A percentile compares a stretch with the other conserved stretches of the same genome.
Conservation (phyloP, 2,113 vertebrate genomes). For the Campylomormyrus tamandua region DNA sequence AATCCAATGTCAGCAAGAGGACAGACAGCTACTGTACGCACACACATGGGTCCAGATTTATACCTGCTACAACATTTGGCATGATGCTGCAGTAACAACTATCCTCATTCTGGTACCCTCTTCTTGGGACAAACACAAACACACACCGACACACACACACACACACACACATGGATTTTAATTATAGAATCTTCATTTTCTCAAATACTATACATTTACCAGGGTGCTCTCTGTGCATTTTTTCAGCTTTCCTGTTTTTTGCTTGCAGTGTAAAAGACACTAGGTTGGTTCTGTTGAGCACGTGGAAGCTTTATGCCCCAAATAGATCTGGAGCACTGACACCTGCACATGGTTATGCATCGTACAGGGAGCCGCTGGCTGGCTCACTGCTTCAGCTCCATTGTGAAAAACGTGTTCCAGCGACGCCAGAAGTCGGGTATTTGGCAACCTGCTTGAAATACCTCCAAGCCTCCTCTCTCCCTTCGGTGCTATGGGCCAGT, state of each 20-base stretch:
- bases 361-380: neutral
- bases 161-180: neutral
- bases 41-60: neutral
- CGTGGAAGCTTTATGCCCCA: slow-evolving; percentile 25
- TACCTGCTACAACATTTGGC: neutral
- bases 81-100: neutral
- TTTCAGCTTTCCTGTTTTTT: neutral
- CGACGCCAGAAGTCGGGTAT: slow-evolving; percentile 1
- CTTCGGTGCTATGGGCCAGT: neutral
- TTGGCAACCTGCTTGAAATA: slow-evolving; percentile 15
- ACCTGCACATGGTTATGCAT: neutral
- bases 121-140: neutral
- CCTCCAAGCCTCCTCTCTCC: slow-evolving; percentile 7
- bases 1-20: neutral
- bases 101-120: neutral
- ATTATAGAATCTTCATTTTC: neutral
- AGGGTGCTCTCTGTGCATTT: neutral
- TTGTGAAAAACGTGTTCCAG: neutral
- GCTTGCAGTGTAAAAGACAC: neutral
- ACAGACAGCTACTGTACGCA: neutral
- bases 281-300: slow-evolving; percentile 18
- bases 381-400: neutral
- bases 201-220: too few relatives aligned
- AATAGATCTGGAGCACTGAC: slow-evolving; percentile 25
- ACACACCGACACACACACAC: neutral